A percentile compares a stretch with the other conserved stretches of the same genome.
Evolutionary conservation across 2,113 vertebrate genomes (phyloP).

Genomic region (Pterophyllum scalare): DNA sequence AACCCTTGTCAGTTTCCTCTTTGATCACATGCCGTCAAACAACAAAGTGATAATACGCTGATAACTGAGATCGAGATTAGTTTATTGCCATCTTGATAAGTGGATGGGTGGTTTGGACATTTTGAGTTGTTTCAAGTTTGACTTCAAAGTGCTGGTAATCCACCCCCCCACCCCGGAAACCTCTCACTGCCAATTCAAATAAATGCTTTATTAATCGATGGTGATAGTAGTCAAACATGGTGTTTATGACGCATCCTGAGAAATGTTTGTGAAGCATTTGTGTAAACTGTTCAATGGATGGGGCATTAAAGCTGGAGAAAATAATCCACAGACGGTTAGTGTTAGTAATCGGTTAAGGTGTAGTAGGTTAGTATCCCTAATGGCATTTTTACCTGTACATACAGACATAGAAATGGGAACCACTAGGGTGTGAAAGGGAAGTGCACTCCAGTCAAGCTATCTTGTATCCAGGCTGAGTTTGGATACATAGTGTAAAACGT

Average conservation of each 20-base stretch:
- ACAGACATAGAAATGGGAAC: not conserved
- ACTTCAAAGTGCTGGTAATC: constrained; percentile 59
- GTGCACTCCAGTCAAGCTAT: not conserved
- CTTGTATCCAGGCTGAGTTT: not conserved
- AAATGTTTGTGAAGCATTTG: constrained; percentile 43
- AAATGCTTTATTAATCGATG: constrained; percentile 47
- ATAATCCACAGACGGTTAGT: not conserved
- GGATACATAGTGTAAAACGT: not conserved
- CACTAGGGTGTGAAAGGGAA: constrained; percentile 22
- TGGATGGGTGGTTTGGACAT: constrained; percentile 33
- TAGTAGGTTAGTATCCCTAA: constrained; percentile 24
- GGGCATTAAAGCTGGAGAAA: constrained; percentile 1
- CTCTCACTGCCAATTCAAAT: constrained; percentile 30
- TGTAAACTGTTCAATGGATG: constrained; percentile 18
- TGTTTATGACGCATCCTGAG: constrained; percentile 30
- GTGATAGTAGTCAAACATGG: constrained; percentile 50
- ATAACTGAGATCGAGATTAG: constrained; percentile 74
- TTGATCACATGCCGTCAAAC: constrained; percentile 61
- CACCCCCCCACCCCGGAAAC: constrained; percentile 1
- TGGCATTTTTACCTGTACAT: not conserved
- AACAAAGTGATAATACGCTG: constrained; percentile 63
- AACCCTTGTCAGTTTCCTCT: constrained; percentile 57
- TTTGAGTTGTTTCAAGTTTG: constrained; percentile 49
- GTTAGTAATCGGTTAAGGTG: constrained; percentile 27
- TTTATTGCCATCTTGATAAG: constrained; percentile 76